Evolutionary conservation across 2,113 vertebrate species (phyloP), one percentile per base, ranked within the genome.

Genomic region (Tragelaphus imberbis): DNA sequence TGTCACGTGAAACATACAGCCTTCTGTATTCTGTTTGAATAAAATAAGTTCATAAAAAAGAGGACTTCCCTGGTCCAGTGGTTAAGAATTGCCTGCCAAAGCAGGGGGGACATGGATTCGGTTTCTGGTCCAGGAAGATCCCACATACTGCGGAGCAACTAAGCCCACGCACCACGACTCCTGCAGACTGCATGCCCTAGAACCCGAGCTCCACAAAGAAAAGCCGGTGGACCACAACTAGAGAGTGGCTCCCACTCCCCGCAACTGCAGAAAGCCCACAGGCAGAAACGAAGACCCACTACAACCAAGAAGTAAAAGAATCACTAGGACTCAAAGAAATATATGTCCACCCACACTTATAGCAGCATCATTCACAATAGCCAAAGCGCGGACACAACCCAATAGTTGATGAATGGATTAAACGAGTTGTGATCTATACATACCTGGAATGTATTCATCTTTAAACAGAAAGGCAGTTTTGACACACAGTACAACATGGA

Each of bases 1-100:
- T 94, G 17, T 87, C 87, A 95, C 97, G 97, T 97, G 90, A 96
- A 94, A 98, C 98, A 97, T 97, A 97, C 97, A 98, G 98, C 98
- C 98, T 98, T 97, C 98, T 98, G 97, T 98, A 97, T 97, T 95
- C 95, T 97, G 96, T 98, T 97, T 98, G 98, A 99, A 99, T 99
- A 98, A 98, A 98, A 97, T 98, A 97, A 98, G 96, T 97, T 51
- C 97, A 92, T 98, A 27, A 44, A 44, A 77, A 77, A 27, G 23
- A 44, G 23, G 40, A 47, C 75, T 47, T 47, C 25, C 40, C 3
- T 28, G 40, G 40, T 16, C 13, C 75, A 79, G 40, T 4, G 40
- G 25, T 47, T 15, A 28, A 7, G 40, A 79, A 79, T 16, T 79
- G 75, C 40, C 13, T 47, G 40, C 40, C 25, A 47, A 47, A 47